Evolutionary conservation across 2,888 invertebrate genomes (phyloP).

Genomic region (Idaea dimidiata): DNA sequence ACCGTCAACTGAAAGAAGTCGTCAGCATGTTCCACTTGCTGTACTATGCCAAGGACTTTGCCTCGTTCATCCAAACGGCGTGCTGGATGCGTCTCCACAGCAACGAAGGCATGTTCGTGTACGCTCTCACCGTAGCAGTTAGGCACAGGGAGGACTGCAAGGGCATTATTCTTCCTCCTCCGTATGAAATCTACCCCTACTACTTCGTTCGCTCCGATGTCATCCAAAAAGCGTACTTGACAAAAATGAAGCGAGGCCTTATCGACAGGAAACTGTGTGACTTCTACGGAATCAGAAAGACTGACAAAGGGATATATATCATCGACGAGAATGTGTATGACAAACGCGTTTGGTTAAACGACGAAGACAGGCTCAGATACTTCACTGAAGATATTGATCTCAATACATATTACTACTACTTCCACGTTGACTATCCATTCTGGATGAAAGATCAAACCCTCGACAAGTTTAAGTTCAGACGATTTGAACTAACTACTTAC

Average conservation of each 20-base stretch:
- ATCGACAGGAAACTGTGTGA: slow-evolving; percentile 73
- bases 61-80: slow-evolving; percentile 72
- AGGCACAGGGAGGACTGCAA: slow-evolving; percentile 76
- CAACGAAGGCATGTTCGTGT: slow-evolving; percentile 81
- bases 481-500: slow-evolving; percentile 80
- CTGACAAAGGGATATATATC: slow-evolving; percentile 76
- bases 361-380: slow-evolving; percentile 81
- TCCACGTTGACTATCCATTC: slow-evolving; percentile 82
- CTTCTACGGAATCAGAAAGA: slow-evolving; percentile 73
- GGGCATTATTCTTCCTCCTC: slow-evolving; percentile 76
- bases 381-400: slow-evolving; percentile 85
- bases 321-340: slow-evolving; percentile 85
- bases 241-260: slow-evolving; percentile 74
- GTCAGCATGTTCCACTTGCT: slow-evolving; percentile 77
- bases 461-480: slow-evolving; percentile 55
- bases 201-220: slow-evolving; percentile 85
- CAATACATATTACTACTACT: slow-evolving; percentile 82
- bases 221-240: slow-evolving; percentile 78
- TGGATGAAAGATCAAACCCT: slow-evolving; percentile 78
- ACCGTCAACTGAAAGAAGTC: slow-evolving; percentile 74
- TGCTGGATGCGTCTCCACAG: slow-evolving; percentile 75
- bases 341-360: slow-evolving; percentile 71
- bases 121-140: slow-evolving; percentile 75
- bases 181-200: slow-evolving; percentile 83
- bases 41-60: slow-evolving; percentile 77